Percentiles rank a stretch among this genome's conserved stretches.
phyloP scores from a whole-genome alignment of 2,797 vertebrate species.

The Calcarius lapponicus region DNA sequence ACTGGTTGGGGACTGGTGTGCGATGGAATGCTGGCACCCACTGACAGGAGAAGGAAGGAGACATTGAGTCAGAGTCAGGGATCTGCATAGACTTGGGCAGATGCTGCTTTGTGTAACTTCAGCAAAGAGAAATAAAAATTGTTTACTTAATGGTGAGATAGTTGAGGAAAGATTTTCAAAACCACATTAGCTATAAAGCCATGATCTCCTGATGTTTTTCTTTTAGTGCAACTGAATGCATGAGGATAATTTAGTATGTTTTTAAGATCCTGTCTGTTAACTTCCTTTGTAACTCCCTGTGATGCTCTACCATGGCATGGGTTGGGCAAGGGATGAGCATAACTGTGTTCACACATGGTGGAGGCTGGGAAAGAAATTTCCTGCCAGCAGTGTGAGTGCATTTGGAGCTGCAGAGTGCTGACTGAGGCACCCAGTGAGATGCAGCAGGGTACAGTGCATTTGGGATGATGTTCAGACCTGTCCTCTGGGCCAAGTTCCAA shows the following conservation, averaged over 20 bases:
- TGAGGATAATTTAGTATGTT: neutral
- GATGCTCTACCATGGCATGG: neutral
- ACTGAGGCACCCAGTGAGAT: neutral
- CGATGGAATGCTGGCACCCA: neutral
- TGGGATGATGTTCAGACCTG: neutral
- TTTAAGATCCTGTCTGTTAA: neutral
- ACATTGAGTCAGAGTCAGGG: neutral
- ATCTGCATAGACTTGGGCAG: neutral
- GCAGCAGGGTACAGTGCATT: neutral
- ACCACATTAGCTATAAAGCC: neutral
- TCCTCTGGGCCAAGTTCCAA: neutral
- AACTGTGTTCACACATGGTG: fast-evolving
- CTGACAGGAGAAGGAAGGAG: neutral
- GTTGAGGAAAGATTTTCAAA: neutral
- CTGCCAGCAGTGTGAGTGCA: no score
- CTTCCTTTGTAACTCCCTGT: neutral
- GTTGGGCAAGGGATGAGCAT: neutral
- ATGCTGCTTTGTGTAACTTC: neutral
- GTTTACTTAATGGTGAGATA: neutral
- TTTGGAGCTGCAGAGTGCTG: neutral
- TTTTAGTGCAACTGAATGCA: neutral
- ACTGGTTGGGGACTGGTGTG: neutral
- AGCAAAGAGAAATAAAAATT: neutral
- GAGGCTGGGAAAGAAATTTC: neutral
- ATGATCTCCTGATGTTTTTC: neutral